Evolutionary conservation across 1,140 invertebrate genomes (phyloP).

Genomic region (Eufriesea mexicana): DNA sequence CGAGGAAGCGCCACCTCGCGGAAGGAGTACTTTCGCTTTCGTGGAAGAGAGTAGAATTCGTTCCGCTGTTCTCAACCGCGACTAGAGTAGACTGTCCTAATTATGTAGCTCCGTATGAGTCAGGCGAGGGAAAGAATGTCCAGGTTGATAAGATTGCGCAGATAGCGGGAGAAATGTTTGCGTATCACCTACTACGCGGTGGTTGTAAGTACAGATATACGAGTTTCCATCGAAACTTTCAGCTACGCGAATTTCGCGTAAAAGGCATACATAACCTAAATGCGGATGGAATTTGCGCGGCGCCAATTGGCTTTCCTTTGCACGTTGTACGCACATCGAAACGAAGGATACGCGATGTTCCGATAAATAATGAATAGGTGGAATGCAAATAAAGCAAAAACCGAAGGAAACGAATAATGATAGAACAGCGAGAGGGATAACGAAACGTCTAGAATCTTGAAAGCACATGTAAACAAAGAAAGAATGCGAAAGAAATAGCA

Average conservation of each 20-base stretch:
- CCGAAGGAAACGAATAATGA: not conserved
- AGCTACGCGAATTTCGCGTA: not conserved
- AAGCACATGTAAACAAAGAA: constrained; percentile 23
- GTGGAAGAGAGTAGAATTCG: not conserved
- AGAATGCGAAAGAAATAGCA: constrained; percentile 30
- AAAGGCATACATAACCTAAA: not conserved
- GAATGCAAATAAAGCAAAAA: not conserved
- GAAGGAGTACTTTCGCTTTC: not conserved
- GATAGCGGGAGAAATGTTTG: constrained; percentile 46
- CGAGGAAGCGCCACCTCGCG: not conserved
- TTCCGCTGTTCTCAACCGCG: not conserved
- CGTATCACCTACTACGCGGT: not conserved
- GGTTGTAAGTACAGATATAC: no score
- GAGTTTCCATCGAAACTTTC: not conserved
- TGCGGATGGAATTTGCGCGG: not conserved
- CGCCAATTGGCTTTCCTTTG: not conserved
- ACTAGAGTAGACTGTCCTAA: constrained; percentile 8
- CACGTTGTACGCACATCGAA: not conserved
- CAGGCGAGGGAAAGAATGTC: constrained; percentile 31
- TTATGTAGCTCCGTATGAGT: constrained; percentile 5
- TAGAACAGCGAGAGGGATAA: not conserved
- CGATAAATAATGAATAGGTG: not conserved
- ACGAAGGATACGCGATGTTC: not conserved
- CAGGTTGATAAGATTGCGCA: constrained; percentile 37
- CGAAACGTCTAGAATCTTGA: constrained; percentile 5